Conservation (phyloP, 2,888 invertebrate genomes). For the Phalangium opilio region DNA sequence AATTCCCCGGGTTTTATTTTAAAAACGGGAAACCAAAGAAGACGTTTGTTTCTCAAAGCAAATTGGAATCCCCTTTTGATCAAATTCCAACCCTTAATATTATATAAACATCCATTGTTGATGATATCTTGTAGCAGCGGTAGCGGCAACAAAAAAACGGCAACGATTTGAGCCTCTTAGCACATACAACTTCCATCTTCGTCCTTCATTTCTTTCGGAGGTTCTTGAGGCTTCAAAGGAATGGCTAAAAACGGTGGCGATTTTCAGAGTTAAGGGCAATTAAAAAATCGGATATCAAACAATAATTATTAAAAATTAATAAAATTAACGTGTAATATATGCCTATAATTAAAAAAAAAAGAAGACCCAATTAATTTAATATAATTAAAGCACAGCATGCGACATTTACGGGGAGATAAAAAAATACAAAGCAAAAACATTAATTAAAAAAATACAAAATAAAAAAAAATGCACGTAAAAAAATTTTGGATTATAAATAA, state of each 20-base stretch:
- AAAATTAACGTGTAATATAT: conserved; percentile 3
- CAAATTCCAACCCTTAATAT: too few species aligned
- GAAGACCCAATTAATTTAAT: background rate
- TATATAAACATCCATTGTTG: too few species aligned
- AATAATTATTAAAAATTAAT: background rate
- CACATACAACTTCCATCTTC: conserved; percentile 21
- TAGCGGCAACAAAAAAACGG: too few species aligned
- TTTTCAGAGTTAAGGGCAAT: background rate
- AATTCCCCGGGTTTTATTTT: too few species aligned
- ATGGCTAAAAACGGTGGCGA: conserved; percentile 12
- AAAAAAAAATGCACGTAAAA: too few species aligned
- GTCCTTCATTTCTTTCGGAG: conserved; percentile 14
- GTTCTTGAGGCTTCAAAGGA: conserved; percentile 20
- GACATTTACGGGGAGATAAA: conserved; percentile 16
- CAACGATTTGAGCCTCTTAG: conserved; percentile 10
- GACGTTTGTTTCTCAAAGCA: too few species aligned
- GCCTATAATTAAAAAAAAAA: background rate
- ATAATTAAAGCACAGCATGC: background rate
- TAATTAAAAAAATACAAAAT: too few species aligned
- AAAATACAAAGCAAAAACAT: too few species aligned
- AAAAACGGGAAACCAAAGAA: too few species aligned
- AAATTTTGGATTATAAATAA: too few species aligned
- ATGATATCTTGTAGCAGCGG: too few species aligned
- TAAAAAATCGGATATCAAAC: background rate
- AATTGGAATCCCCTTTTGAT: too few species aligned